phyloP scores from a whole-genome alignment of 2,888 invertebrate genomes.

The Tachina lurida region DNA sequence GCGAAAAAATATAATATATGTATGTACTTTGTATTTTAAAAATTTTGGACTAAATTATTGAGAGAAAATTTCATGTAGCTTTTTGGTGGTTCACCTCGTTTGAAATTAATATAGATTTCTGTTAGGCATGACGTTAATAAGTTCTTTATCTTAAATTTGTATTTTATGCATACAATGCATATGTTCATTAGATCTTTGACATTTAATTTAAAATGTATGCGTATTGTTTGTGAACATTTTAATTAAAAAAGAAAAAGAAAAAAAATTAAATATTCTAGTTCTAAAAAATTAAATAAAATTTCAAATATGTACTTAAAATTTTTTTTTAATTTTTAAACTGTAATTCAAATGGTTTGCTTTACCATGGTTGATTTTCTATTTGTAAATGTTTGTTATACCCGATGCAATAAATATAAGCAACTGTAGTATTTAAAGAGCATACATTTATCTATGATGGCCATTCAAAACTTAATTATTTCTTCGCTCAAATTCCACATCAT shows the following conservation, averaged over 20 bases:
- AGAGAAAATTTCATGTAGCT: background rate
- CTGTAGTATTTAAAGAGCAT: slow-evolving; percentile 29
- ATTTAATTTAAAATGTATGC: slow-evolving; percentile 40
- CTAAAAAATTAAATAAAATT: slow-evolving; percentile 23
- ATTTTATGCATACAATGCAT: slow-evolving; percentile 29
- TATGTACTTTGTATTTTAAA: background rate
- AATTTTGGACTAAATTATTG: background rate
- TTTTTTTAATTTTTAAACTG: slow-evolving; percentile 14
- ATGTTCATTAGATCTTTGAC: slow-evolving; percentile 4
- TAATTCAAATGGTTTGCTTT: slow-evolving; percentile 21
- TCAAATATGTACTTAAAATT: slow-evolving; percentile 32
- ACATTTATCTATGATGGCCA: slow-evolving; percentile 20
- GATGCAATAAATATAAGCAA: slow-evolving; percentile 50
- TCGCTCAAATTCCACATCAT: slow-evolving; percentile 73
- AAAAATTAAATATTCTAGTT: slow-evolving; percentile 40
- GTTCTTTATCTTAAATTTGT: slow-evolving; percentile 2
- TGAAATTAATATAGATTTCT: slow-evolving; percentile 2
- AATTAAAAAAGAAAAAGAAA: background rate
- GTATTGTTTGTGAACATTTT: slow-evolving; percentile 33
- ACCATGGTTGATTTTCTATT: slow-evolving; percentile 20
- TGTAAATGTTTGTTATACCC: slow-evolving; percentile 41
- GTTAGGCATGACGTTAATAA: slow-evolving; percentile 4
- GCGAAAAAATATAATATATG: background rate
- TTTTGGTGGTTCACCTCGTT: slow-evolving; percentile 16
- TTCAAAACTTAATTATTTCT: slow-evolving; percentile 76